Evolutionary conservation across 2,113 vertebrate genomes (phyloP).

Genomic region (Cathartes aura): DNA sequence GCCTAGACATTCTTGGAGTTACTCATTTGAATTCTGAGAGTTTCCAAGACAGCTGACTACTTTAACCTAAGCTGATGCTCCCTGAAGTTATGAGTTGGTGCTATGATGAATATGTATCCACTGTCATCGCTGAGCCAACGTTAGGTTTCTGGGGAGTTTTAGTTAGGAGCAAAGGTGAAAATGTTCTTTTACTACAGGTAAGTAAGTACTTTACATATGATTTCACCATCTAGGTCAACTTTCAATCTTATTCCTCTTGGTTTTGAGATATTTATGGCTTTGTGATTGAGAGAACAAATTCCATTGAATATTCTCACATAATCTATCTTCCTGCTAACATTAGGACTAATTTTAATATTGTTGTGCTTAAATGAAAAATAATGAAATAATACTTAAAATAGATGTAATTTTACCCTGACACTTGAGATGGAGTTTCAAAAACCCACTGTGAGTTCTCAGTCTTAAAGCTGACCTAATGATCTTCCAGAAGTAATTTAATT

Average conservation of each 20-base stretch:
- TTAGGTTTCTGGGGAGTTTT: not conserved
- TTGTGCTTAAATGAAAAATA: not conserved
- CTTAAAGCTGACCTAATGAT: not conserved
- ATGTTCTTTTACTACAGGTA: not conserved
- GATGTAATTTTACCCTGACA: not conserved
- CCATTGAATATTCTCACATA: not conserved
- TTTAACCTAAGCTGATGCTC: not conserved
- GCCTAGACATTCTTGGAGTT: not conserved
- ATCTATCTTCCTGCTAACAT: not conserved
- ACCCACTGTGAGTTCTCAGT: not conserved
- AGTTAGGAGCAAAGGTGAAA: not conserved
- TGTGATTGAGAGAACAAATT: not conserved
- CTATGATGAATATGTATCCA: not conserved
- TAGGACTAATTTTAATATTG: not conserved
- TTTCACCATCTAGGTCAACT: not conserved
- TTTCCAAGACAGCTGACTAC: not conserved
- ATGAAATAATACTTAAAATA: not conserved
- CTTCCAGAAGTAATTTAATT: not conserved
- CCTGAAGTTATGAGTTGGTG: not conserved
- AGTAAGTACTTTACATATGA: not conserved
- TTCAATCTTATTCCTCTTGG: not conserved
- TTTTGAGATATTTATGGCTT: not conserved
- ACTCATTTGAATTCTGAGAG: not conserved
- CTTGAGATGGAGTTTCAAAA: not conserved
- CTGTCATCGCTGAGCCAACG: not conserved